A percentile compares a stretch with the other conserved stretches of the same genome.
Conservation (phyloP, 2,888 invertebrate genomes). For the Trichogramma evanescens region DNA sequence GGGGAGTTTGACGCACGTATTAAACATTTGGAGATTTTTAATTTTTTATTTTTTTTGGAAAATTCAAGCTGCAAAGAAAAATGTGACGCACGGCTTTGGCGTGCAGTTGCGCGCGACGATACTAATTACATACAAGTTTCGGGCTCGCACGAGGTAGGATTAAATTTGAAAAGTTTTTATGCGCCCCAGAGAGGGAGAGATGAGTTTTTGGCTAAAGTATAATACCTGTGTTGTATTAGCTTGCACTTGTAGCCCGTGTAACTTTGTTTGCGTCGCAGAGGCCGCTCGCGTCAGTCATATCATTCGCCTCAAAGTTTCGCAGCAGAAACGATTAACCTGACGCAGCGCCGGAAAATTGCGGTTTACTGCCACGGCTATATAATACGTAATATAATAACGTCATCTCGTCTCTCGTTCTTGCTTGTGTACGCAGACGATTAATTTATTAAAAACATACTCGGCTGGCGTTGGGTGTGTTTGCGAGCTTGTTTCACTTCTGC, state of each 20-base stretch:
- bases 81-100: too few species aligned
- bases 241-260: conserved; percentile 16
- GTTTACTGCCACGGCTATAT: conserved; percentile 22
- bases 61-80: too few species aligned
- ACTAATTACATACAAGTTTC: too few species aligned
- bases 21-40: too few species aligned
- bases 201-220: too few species aligned
- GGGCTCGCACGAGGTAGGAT: conserved; percentile 33
- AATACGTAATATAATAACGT: conserved; percentile 16
- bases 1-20: too few species aligned
- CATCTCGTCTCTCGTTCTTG: conserved; percentile 6
- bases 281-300: conserved; percentile 34
- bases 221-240: too few species aligned
- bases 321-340: conserved; percentile 42
- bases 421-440: neutral
- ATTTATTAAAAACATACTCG: too few species aligned
- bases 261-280: conserved; percentile 32
- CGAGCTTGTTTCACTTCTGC: too few species aligned
- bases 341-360: conserved; percentile 43
- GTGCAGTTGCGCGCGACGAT: too few species aligned
- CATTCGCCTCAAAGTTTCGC: conserved; percentile 31
- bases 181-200: neutral
- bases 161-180: conserved; percentile 46
- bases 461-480: too few species aligned
- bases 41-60: too few species aligned